Evolutionary conservation across 2,797 vertebrate species (phyloP).

Genomic region (Psittacula derbiana): DNA sequence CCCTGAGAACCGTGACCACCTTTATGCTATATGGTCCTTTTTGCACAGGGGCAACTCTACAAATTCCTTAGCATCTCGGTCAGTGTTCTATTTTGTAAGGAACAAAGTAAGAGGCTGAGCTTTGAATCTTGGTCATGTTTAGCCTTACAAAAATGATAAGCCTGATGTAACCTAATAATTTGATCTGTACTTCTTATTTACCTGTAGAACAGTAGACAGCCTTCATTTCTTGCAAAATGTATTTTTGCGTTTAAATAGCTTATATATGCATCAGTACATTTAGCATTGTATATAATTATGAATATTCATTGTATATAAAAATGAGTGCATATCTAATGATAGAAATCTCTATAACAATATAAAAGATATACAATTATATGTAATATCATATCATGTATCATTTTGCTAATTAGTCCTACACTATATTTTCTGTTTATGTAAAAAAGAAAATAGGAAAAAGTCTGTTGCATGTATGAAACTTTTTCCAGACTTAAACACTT

Average conservation of each 20-base stretch:
- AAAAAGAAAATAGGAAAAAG: background rate
- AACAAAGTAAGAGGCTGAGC: background rate
- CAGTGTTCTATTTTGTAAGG: background rate
- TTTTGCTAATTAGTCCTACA: background rate
- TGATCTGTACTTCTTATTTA: background rate
- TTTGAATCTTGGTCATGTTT: background rate
- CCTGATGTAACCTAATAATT: background rate
- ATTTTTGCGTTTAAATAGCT: background rate
- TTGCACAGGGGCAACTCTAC: background rate
- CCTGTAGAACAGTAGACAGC: background rate
- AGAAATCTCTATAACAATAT: background rate
- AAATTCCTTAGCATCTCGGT: background rate
- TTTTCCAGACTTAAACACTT: background rate
- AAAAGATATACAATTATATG: background rate
- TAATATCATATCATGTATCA: background rate
- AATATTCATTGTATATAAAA: background rate
- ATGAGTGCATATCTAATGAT: background rate
- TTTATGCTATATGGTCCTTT: background rate
- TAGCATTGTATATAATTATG: background rate
- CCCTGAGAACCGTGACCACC: background rate
- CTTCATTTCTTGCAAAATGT: background rate
- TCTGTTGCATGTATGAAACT: background rate
- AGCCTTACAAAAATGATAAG: background rate
- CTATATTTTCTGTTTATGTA: background rate
- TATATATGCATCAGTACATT: background rate